phyloP scores from a whole-genome alignment of 2,797 vertebrate genomes.

The Pseudopleuronectes americanus region DNA sequence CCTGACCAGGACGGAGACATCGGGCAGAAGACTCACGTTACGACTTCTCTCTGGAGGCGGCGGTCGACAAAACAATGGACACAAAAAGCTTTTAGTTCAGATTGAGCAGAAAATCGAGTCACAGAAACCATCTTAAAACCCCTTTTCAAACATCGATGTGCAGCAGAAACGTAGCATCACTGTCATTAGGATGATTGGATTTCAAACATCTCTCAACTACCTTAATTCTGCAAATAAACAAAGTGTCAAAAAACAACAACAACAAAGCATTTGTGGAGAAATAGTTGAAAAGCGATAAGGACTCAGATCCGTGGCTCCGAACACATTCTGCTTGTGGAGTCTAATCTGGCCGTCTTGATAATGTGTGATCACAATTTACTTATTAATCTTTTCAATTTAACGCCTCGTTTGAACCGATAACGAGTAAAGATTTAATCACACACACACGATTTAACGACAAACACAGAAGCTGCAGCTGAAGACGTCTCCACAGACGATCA shows the following conservation, averaged over 20 bases:
- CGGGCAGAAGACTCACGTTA: no score
- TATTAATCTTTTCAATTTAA: conserved; percentile 39
- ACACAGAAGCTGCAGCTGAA: not conserved
- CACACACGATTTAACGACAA: conserved; percentile 14
- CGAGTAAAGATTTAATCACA: conserved; percentile 19
- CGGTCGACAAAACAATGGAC: no score
- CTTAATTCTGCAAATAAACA: not conserved
- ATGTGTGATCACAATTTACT: conserved; percentile 7
- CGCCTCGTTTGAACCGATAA: conserved; percentile 33
- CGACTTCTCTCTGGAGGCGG: not conserved
- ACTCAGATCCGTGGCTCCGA: not conserved
- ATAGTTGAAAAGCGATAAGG: not conserved
- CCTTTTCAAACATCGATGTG: no score
- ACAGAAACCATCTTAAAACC: no score
- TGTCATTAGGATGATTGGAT: not conserved
- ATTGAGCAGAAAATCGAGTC: not conserved
- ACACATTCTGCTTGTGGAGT: not conserved
- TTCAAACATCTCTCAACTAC: not conserved
- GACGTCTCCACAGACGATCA: not conserved
- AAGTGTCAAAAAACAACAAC: not conserved
- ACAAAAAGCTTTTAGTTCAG: not conserved
- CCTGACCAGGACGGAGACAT: no score
- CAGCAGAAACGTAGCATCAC: no score
- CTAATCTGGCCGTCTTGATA: not conserved
- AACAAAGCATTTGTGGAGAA: not conserved